Evolutionary conservation across 1,140 invertebrate species (phyloP).

Genomic region (Tribolium madens): DNA sequence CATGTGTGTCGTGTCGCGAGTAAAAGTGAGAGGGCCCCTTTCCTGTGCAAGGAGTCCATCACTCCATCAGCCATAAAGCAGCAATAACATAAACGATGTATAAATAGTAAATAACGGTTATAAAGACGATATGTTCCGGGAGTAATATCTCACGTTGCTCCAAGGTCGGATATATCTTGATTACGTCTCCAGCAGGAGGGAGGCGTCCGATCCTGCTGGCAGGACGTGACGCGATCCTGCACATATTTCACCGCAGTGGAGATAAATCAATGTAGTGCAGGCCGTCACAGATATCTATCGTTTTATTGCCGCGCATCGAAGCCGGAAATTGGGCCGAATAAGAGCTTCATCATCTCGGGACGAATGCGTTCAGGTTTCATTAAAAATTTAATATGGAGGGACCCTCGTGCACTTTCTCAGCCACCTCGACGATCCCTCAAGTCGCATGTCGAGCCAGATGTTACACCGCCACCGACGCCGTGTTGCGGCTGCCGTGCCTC

Average conservation of each 20-base stretch:
- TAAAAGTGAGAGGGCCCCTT: not conserved
- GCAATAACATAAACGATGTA: constrained; percentile 57
- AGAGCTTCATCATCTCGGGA: constrained; percentile 2
- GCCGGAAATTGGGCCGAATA: constrained; percentile 32
- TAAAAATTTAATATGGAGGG: constrained; percentile 55
- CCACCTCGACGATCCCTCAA: constrained; percentile 56
- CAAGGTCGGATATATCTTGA: constrained; percentile 64
- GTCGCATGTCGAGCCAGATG: constrained; percentile 54
- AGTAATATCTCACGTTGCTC: constrained; percentile 60
- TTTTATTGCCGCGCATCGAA: constrained; percentile 7
- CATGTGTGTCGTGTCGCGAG: not conserved
- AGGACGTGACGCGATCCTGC: constrained; percentile 61
- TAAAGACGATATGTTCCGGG: constrained; percentile 56
- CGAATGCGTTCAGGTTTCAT: constrained; percentile 48
- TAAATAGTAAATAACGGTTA: constrained; percentile 59
- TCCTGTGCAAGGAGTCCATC: not conserved
- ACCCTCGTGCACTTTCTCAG: constrained; percentile 19
- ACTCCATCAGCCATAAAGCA: constrained; percentile 7
- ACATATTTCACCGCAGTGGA: constrained; percentile 62
- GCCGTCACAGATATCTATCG: constrained; percentile 54
- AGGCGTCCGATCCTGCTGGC: constrained; percentile 12
- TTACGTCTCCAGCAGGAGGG: constrained; percentile 56
- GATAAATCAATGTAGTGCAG: constrained; percentile 63
- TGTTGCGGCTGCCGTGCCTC: constrained; percentile 14
- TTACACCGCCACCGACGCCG: constrained; percentile 46